Conservation (phyloP, 2,113 vertebrate species). For the Chamaetylas fuelleborni region DNA sequence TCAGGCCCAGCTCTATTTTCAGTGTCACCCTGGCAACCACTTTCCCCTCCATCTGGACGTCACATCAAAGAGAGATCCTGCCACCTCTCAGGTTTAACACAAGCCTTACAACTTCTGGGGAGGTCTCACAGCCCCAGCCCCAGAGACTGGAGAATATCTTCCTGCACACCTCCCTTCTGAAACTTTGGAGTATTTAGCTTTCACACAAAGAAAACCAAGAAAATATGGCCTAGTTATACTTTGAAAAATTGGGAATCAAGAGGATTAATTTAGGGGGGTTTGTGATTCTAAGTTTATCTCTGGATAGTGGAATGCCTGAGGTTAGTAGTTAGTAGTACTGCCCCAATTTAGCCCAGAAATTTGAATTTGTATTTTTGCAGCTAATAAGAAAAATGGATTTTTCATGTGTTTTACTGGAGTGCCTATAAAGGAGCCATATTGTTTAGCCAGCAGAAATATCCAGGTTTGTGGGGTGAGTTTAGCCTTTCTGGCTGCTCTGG, state of each 20-base stretch:
- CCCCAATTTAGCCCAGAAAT: background rate
- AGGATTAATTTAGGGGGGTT: background rate
- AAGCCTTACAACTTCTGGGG: background rate
- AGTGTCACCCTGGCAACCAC: constrained; percentile 3
- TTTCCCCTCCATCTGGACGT: constrained; percentile 16
- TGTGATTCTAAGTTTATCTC: background rate
- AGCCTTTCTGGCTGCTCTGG: background rate
- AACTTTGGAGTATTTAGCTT: background rate
- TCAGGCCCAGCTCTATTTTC: background rate
- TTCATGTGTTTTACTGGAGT: background rate
- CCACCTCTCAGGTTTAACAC: background rate
- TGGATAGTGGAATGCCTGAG: background rate
- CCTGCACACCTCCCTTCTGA: background rate
- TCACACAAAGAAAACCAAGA: background rate
- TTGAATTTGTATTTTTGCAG: background rate
- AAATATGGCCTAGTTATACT: background rate
- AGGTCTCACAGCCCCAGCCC: background rate
- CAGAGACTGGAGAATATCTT: background rate
- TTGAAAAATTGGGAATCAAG: background rate
- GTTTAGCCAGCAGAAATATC: background rate
- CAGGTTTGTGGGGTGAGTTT: background rate
- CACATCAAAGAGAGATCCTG: background rate
- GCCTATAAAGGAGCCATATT: background rate
- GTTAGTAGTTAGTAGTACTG: background rate
- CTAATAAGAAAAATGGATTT: background rate